phyloP scores from a whole-genome alignment of 1,140 invertebrate genomes.

The Metopolophium dirhodum region DNA sequence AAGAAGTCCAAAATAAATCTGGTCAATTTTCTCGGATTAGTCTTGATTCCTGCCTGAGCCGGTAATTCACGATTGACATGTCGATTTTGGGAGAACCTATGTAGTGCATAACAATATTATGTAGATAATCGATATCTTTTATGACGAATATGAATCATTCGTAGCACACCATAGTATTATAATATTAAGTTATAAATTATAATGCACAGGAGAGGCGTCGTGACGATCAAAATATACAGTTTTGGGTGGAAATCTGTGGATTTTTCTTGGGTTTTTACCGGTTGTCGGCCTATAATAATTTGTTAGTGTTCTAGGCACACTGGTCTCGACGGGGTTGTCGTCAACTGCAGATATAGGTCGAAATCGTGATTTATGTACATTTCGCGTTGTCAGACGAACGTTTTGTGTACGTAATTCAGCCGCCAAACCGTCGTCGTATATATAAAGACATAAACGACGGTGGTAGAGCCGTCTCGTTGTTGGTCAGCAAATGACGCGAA shows the following conservation, averaged over 20 bases:
- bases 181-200: neutral
- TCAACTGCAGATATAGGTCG: neutral
- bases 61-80: neutral
- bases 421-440: neutral
- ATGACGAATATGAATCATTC: neutral
- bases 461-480: neutral
- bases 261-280: neutral
- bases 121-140: neutral
- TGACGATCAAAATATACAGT: neutral
- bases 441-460: slow-evolving; percentile 1
- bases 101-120: neutral
- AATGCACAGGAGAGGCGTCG: neutral
- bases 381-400: neutral
- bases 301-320: neutral
- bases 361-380: neutral
- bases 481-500: neutral
- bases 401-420: neutral
- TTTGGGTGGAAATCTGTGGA: neutral
- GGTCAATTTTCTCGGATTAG: too few relatives aligned
- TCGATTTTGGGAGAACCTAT: neutral
- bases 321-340: neutral
- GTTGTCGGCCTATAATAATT: neutral
- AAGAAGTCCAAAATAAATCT: neutral
- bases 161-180: neutral
- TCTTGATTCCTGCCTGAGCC: too few relatives aligned